Percentiles rank a stretch among this genome's conserved stretches.
These are phyloP conservation scores for Leptatherina wallacei DNA, from an alignment of 2,797 vertebrate species.

Conservation along the genomic window DNA sequence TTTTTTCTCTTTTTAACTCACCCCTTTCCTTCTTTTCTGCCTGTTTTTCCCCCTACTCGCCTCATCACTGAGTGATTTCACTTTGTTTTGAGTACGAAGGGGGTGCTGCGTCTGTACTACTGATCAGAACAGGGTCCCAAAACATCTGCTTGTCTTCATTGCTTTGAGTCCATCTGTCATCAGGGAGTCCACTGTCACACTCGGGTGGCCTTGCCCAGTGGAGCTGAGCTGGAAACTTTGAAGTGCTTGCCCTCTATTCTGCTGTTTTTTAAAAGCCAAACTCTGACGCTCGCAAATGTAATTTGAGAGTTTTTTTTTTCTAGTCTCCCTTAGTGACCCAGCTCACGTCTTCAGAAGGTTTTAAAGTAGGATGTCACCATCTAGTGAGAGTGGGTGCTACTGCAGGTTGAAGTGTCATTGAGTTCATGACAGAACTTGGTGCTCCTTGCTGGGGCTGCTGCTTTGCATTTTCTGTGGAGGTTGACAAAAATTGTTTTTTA, in stretches of 20 bases:
- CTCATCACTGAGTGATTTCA: conserved; percentile 21
- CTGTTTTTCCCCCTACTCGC: conserved; percentile 4
- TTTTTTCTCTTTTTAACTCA: conserved; percentile 12
- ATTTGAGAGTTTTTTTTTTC: conserved; percentile 59
- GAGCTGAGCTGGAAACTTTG: conserved; percentile 71
- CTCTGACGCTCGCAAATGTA: conserved; percentile 61
- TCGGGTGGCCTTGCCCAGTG: conserved; percentile 43
- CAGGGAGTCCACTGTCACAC: conserved; percentile 52
- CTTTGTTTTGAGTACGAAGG: conserved; percentile 25
- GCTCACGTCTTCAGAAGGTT: conserved; percentile 45
- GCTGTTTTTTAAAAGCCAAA: conserved; percentile 66
- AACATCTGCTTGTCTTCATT: conserved; percentile 78
- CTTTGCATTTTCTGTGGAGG: conserved; percentile 54
- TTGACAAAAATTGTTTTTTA: conserved; percentile 39
- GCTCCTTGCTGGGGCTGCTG: conserved; percentile 64
- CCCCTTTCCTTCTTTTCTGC: conserved; percentile 1
- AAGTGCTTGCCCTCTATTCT: conserved; percentile 69
- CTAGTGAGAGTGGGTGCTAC: conserved; percentile 58
- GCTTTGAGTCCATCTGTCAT: conserved; percentile 70
- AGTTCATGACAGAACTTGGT: conserved; percentile 77
- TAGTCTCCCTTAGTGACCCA: conserved; percentile 16
- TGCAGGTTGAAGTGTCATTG: conserved; percentile 70
- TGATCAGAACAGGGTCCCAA: conserved; percentile 62
- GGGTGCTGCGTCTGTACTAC: conserved; percentile 46
- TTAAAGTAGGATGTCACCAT: conserved; percentile 56